phyloP scores from a whole-genome alignment of 2,888 invertebrate species.

The Tupiocoris notatus region DNA sequence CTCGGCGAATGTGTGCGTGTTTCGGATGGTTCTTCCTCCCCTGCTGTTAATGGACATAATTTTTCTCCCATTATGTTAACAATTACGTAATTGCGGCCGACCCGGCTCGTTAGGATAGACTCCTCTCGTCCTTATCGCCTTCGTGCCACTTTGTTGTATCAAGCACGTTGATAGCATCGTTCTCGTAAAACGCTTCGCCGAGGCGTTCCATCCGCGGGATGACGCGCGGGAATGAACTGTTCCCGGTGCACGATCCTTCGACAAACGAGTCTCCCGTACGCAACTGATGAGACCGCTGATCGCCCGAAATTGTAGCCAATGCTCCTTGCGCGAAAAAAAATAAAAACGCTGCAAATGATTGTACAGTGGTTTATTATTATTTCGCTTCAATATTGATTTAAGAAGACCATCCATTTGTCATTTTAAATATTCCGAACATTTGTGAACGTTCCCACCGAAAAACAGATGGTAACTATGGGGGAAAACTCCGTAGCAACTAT shows the following conservation, averaged over 20 bases:
- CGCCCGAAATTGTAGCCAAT: too few species aligned
- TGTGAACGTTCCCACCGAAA: too few species aligned
- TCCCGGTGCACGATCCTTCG: not conserved
- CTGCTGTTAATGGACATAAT: constrained; percentile 34
- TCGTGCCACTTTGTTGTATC: not conserved
- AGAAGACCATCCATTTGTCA: too few species aligned
- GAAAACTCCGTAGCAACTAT: too few species aligned
- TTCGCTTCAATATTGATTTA: too few species aligned
- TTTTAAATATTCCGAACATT: too few species aligned
- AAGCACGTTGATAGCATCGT: not conserved
- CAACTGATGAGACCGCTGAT: too few species aligned
- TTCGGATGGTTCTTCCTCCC: not conserved
- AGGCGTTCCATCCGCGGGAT: not conserved
- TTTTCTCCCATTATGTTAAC: constrained; percentile 35
- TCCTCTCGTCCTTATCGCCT: not conserved
- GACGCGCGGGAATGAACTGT: not conserved
- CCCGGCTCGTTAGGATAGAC: constrained; percentile 11
- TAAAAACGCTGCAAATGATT: too few species aligned
- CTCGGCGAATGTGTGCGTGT: not conserved
- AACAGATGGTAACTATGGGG: too few species aligned
- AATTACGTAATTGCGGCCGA: constrained; percentile 36
- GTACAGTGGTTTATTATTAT: too few species aligned
- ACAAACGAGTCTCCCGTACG: not conserved
- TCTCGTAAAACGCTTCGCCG: not conserved
- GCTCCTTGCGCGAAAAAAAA: too few species aligned